Evolutionary conservation across 2,113 vertebrate species (phyloP), one percentile per base, ranked within the genome.

Genomic region (Hyperoodon ampullatus): DNA sequence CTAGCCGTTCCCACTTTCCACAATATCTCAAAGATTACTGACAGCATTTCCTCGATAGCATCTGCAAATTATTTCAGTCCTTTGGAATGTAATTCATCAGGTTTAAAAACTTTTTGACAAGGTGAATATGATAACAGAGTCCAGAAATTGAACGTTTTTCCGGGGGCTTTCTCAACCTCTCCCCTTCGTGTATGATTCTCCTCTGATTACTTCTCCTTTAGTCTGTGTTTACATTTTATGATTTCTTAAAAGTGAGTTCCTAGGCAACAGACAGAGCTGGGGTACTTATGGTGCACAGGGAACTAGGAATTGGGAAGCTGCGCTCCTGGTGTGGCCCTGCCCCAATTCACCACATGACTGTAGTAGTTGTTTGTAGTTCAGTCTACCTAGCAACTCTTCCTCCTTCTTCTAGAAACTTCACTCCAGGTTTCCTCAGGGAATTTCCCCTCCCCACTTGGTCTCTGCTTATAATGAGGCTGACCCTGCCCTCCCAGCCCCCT

Each of bases 21-120:
- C 5, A 1, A 1, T 58, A 90, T 71, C 93, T 78, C 65, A 55
- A 6, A 63, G 71, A 47, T 85, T 13, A 15, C 78, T 66, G 80
- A 65, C 61, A 66, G 30, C 8, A 0, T 65, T 77, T 93, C 82
- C 85, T 90, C 14, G 21, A 42, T 93, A 71, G 61, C 96, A 83
- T 83, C 94, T 87, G 81, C 63, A 81, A 53, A 88, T 97, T 68
- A 83, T 91, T 90, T 93, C 92, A 94, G 95, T 47, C 53, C 70
- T 90, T 58, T 66, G 65, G 70, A 88, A 95, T 74, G 93, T 72
- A 50, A 90, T 78, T 80, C 65, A 50, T 88, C 85, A 93, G 80
- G 26, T 95, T 35, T 77, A 28, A 66, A 70, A 82, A 70, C 84
- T 72, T 68, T 86, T 39, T 75, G 93, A 93, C 88, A 55, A 78